Percentiles rank a stretch among this genome's conserved stretches.
Conservation (phyloP, 2,888 invertebrate species). For the Pandemis cinnamomeana region DNA sequence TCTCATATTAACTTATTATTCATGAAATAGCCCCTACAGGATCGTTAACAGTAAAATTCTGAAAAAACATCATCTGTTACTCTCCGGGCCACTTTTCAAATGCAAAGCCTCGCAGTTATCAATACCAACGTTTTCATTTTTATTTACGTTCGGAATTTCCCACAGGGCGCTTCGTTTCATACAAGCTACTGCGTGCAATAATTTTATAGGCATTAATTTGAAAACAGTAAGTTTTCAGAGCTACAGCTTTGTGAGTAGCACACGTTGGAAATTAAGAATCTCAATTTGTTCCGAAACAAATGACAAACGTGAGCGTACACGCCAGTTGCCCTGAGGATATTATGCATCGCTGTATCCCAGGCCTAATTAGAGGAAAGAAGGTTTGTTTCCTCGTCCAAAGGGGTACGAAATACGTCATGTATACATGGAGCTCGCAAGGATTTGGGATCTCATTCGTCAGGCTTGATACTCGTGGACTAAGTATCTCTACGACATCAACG, state of each 20-base stretch:
- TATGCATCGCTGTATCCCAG: background rate
- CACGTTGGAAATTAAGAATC: background rate
- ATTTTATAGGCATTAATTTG: background rate
- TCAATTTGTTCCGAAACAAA: background rate
- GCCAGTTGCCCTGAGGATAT: background rate
- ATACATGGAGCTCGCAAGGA: background rate
- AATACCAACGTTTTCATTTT: slow-evolving; percentile 26
- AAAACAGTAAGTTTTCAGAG: background rate
- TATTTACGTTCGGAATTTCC: slow-evolving; percentile 24
- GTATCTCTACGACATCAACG: background rate
- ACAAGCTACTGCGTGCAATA: background rate
- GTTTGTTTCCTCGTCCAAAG: background rate
- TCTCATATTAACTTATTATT: slow-evolving; percentile 4
- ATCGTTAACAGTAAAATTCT: slow-evolving; percentile 6
- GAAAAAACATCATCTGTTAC: slow-evolving; percentile 10
- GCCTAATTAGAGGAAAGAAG: background rate
- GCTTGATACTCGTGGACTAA: background rate
- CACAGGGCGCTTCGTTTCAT: slow-evolving; percentile 20
- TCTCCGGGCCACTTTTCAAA: slow-evolving; percentile 26
- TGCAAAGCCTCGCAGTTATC: slow-evolving; percentile 22
- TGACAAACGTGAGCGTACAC: background rate
- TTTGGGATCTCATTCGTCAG: background rate
- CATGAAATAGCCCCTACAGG: slow-evolving; percentile 6
- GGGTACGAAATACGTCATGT: background rate
- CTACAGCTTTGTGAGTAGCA: background rate